Conservation (phyloP, 2,113 vertebrate species). For the Patagioenas fasciata region DNA sequence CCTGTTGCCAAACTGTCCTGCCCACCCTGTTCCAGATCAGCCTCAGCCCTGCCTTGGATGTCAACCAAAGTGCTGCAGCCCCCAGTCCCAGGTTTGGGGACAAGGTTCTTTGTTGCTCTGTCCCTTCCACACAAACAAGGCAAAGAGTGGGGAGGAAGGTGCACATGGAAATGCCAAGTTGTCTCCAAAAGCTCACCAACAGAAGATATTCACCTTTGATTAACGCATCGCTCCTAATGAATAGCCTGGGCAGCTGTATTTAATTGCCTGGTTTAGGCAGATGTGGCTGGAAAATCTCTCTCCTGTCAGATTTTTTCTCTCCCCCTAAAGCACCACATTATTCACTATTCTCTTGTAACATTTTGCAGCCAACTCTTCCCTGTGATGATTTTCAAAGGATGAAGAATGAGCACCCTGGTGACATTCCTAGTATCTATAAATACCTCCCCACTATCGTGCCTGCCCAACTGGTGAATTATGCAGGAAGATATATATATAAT, state of each 20-base stretch:
- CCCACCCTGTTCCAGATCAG: neutral
- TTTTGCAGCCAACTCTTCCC: conserved; percentile 31
- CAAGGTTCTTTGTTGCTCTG: accelerated
- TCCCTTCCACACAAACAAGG: neutral
- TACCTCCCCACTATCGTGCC: conserved; percentile 37
- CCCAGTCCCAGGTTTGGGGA: neutral
- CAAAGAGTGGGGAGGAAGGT: neutral
- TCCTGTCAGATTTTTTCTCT: neutral
- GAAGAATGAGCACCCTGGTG: conserved; percentile 47
- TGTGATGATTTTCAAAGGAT: conserved; percentile 54
- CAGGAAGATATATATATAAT: conserved; percentile 56
- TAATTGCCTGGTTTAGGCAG: conserved; percentile 5
- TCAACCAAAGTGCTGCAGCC: neutral
- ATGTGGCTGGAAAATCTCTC: neutral
- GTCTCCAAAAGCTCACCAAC: neutral
- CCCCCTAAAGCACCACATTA: conserved; percentile 10
- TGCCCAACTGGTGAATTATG: conserved; percentile 54
- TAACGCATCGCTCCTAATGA: neutral
- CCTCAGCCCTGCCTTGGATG: neutral
- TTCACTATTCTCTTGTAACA: neutral
- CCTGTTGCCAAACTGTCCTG: too few species aligned
- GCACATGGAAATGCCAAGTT: neutral
- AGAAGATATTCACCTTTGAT: neutral
- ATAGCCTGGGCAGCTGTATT: neutral
- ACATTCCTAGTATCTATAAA: conserved; percentile 66